A percentile compares a stretch with the other conserved stretches of the same genome.
Evolutionary conservation across 2,888 invertebrate species (phyloP).

Genomic region (Plagodis dolabraria): DNA sequence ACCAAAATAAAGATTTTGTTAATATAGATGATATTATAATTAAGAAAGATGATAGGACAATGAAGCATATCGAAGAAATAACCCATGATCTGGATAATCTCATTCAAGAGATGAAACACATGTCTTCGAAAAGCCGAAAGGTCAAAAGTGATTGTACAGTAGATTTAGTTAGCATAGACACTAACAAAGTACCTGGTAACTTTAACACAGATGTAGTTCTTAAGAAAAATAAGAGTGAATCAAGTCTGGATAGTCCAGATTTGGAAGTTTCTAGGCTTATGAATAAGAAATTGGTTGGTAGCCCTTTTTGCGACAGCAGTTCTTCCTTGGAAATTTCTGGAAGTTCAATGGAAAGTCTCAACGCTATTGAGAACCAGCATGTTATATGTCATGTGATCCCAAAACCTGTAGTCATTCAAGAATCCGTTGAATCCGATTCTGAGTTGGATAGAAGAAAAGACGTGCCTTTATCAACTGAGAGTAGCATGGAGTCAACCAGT

Average conservation of each 20-base stretch:
- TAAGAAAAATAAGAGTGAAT: constrained; percentile 82
- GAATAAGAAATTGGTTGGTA: constrained; percentile 65
- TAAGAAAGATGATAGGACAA: constrained; percentile 53
- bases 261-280: constrained; percentile 80
- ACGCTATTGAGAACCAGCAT: constrained; percentile 54
- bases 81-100: constrained; percentile 74
- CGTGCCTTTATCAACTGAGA: constrained; percentile 64
- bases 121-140: constrained; percentile 50
- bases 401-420: constrained; percentile 55
- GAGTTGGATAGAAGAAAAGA: constrained; percentile 70
- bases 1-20: constrained; percentile 46
- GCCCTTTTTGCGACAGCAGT: constrained; percentile 76
- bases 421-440: constrained; percentile 46
- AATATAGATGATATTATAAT: constrained; percentile 49
- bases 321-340: constrained; percentile 79
- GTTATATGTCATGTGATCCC: constrained; percentile 22
- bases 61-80: constrained; percentile 69
- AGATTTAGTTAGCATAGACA: constrained; percentile 42
- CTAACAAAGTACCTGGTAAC: constrained; percentile 67
- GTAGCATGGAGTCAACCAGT: constrained; percentile 75
- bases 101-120: constrained; percentile 69
- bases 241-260: constrained; percentile 81
- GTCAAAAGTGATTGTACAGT: constrained; percentile 52
- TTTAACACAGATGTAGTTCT: constrained; percentile 67
- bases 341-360: constrained; percentile 79